A percentile compares a stretch with the other conserved stretches of the same genome.
These are phyloP conservation scores for Scolopax mira DNA, from an alignment of 2,113 vertebrate genomes.

Conservation along the genomic window DNA sequence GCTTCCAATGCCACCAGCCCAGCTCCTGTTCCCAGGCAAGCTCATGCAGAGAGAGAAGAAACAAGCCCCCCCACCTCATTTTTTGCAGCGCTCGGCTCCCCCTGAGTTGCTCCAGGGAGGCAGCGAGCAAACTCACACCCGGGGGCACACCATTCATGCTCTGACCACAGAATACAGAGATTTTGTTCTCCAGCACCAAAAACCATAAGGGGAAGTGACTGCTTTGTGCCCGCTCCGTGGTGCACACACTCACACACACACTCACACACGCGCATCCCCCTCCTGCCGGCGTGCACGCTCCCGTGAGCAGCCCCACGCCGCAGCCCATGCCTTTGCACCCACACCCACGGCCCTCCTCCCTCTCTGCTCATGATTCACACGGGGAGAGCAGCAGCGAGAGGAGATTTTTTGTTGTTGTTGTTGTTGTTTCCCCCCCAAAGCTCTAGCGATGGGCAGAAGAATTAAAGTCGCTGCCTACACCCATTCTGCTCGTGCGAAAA, in stretches of 20 bases:
- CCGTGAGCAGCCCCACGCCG: not conserved
- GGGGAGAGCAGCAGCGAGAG: not conserved
- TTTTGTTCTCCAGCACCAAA: not conserved
- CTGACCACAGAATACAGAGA: rapidly evolving
- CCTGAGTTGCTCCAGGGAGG: rapidly evolving
- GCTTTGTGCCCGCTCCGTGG: not conserved
- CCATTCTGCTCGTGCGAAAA: not conserved
- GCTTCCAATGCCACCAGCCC: rapidly evolving
- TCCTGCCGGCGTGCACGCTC: not conserved
- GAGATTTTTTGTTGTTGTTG: not conserved
- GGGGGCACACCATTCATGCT: rapidly evolving
- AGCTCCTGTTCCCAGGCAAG: rapidly evolving
- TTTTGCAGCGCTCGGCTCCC: rapidly evolving
- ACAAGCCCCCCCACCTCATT: rapidly evolving
- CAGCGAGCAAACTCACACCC: rapidly evolving
- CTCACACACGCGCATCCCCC: not conserved
- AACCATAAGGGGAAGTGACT: not conserved
- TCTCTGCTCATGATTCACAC: not conserved
- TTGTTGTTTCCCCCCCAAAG: not conserved
- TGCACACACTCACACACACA: not conserved
- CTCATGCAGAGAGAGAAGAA: not conserved
- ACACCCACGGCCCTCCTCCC: not conserved
- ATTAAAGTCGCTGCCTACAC: not conserved
- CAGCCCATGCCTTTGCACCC: conserved; percentile 8
- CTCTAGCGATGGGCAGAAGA: not conserved